Conservation (phyloP, 2,797 vertebrate genomes). For the Microhierax caerulescens region DNA sequence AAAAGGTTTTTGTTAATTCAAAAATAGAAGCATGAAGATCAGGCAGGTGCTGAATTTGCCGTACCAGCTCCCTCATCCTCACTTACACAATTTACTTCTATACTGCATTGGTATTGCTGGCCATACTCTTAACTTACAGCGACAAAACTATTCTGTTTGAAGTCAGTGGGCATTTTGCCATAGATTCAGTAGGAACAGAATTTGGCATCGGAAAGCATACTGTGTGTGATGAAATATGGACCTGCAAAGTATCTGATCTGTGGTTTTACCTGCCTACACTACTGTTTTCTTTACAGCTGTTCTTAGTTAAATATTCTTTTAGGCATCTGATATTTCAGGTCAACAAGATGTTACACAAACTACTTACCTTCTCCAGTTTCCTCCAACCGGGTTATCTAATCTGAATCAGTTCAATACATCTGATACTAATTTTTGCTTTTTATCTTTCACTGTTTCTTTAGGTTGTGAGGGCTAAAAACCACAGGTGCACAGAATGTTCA, state of each 20-base stretch:
- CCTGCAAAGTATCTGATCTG: not conserved
- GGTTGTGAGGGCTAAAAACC: not conserved
- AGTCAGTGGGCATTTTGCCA: not conserved
- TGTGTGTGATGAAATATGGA: not conserved
- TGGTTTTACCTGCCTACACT: not conserved
- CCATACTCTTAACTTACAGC: not conserved
- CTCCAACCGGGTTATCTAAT: not conserved
- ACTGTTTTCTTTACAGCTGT: not conserved
- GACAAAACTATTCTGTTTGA: slow-evolving; percentile 43
- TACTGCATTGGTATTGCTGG: not conserved
- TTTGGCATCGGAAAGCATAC: not conserved
- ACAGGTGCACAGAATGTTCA: not conserved
- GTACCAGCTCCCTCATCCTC: not conserved
- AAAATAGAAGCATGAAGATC: not conserved
- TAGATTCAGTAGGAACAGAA: not conserved
- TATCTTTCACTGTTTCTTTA: not conserved
- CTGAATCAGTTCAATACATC: not conserved
- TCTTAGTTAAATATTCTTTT: slow-evolving; percentile 27
- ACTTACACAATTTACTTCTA: not conserved
- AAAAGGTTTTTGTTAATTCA: not conserved
- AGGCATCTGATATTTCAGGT: not conserved
- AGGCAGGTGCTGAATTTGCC: not conserved
- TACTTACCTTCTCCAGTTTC: not conserved
- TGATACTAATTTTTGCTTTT: not conserved
- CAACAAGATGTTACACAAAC: slow-evolving; percentile 13